A percentile compares a stretch with the other conserved stretches of the same genome.
These are phyloP conservation scores for Bombus difficillimus DNA, from an alignment of 1,140 invertebrate species.

Conservation along the genomic window DNA sequence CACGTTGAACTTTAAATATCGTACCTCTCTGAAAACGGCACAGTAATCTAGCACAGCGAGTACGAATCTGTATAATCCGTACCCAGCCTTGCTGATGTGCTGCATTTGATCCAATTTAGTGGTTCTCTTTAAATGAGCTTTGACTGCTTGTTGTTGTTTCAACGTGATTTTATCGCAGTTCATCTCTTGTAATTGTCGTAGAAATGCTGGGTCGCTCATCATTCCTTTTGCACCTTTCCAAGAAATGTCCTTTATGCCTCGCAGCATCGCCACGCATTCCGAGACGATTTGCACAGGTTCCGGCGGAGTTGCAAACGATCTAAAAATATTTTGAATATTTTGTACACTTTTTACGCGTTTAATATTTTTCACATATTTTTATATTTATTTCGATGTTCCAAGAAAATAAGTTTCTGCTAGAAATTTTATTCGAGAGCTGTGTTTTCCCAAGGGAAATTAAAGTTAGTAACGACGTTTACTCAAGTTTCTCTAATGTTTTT, in stretches of 20 bases:
- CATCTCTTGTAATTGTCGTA: conserved; percentile 91
- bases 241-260: conserved; percentile 91
- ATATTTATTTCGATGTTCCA: background rate
- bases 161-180: conserved; percentile 91
- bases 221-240: conserved; percentile 95
- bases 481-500: background rate
- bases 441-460: background rate
- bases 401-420: background rate
- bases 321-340: conserved; percentile 43
- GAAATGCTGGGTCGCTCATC: conserved; percentile 94
- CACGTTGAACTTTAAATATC: too few relatives aligned
- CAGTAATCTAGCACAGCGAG: conserved; percentile 93
- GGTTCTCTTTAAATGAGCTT: conserved; percentile 87
- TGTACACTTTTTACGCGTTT: too few relatives aligned
- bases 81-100: conserved; percentile 90
- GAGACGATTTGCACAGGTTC: conserved; percentile 93
- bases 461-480: background rate
- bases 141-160: conserved; percentile 88
- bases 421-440: background rate
- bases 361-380: background rate
- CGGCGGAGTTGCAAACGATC: conserved; percentile 95
- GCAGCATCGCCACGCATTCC: conserved; percentile 93
- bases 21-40: conserved; percentile 90
- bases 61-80: conserved; percentile 92
- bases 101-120: conserved; percentile 90